Evolutionary conservation across 2,797 vertebrate species (phyloP).

Genomic region (Spinibarbus caldwelli): DNA sequence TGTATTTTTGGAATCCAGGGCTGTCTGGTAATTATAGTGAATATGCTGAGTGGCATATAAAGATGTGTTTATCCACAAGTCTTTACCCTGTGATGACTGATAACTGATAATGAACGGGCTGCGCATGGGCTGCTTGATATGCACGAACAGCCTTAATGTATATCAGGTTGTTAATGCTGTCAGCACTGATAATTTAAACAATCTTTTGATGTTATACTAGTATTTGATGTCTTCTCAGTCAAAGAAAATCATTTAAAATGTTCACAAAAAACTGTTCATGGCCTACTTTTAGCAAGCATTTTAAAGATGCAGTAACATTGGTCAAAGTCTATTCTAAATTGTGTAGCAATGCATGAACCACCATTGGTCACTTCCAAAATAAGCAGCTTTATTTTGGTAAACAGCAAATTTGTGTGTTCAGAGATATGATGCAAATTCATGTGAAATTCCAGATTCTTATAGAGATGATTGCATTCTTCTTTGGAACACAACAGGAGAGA

Average conservation of each 20-base stretch:
- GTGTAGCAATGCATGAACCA: no score
- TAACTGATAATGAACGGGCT: neutral
- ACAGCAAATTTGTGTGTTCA: no score
- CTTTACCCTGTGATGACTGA: constrained; percentile 37
- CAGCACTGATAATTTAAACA: neutral
- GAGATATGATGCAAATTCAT: no score
- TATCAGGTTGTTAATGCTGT: constrained; percentile 3
- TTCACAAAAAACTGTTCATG: neutral
- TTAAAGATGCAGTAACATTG: neutral
- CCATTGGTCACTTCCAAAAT: no score
- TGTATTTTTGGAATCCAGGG: constrained; percentile 45
- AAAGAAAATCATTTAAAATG: neutral
- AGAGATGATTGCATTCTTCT: neutral
- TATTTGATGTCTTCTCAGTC: neutral
- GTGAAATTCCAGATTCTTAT: no score
- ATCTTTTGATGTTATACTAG: neutral
- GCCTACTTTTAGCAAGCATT: neutral
- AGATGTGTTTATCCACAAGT: constrained; percentile 43
- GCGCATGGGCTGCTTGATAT: constrained; percentile 17
- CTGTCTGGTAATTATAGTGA: constrained; percentile 24
- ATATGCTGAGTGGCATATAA: constrained; percentile 39
- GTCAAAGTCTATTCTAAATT: no score
- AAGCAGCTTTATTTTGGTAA: no score
- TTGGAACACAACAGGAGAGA: neutral
- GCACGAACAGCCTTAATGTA: neutral